Evolutionary conservation across 2,888 invertebrate genomes (phyloP).

Genomic region (Mamestra brassicae): DNA sequence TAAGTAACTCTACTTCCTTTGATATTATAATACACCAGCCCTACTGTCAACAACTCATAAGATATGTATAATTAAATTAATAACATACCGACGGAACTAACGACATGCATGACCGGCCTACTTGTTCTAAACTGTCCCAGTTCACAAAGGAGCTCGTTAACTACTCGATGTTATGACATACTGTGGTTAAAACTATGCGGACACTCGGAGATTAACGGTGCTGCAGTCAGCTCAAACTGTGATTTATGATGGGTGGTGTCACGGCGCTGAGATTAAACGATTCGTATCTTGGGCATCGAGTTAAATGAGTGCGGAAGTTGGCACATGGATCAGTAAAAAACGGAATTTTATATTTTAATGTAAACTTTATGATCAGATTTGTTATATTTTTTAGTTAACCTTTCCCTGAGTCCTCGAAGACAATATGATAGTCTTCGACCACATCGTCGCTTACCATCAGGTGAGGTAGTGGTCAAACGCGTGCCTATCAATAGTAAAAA

Average conservation of each 20-base stretch:
- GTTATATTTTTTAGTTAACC: too few species aligned
- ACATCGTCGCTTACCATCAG: too few species aligned
- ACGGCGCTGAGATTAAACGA: not conserved
- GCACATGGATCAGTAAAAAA: not conserved
- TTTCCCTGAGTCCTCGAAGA: too few species aligned
- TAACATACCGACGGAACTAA: constrained; percentile 3
- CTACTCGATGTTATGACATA: constrained; percentile 1
- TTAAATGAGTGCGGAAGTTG: not conserved
- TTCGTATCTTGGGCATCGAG: not conserved
- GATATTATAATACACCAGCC: not conserved
- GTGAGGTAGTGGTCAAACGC: too few species aligned
- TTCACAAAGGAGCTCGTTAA: constrained; percentile 14
- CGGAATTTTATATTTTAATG: too few species aligned
- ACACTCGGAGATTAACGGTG: constrained; percentile 17
- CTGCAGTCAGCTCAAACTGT: constrained; percentile 10
- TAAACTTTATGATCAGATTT: too few species aligned
- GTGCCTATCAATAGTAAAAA: too few species aligned
- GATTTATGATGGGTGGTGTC: constrained; percentile 11
- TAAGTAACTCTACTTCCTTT: not conserved
- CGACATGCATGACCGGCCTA: not conserved
- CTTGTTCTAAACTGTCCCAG: constrained; percentile 3
- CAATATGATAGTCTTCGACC: too few species aligned
- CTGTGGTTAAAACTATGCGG: constrained; percentile 1
- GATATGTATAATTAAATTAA: constrained; percentile 26
- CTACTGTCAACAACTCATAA: not conserved